Base-by-base conservation (phyloP, 2,113 vertebrate genomes). In the Chinchilla lanigera region DNA sequence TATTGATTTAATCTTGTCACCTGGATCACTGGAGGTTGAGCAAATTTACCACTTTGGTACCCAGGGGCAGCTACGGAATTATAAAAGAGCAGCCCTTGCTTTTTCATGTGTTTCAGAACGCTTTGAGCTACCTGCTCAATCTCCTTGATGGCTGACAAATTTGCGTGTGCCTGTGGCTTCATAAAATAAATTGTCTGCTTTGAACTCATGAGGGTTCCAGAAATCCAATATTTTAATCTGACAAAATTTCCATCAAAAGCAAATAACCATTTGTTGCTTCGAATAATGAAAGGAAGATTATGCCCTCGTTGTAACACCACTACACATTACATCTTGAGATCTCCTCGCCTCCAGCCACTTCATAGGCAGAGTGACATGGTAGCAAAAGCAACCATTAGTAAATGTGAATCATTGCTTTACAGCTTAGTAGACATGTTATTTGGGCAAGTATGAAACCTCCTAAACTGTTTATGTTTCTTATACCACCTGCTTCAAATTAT, bases 171-270 rank as follows among this genome's bases (percentile, higher is more conserved):
- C 61, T 83, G 33, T 30, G n/a, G 50, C 61, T 94, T 95, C 90
- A 86, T 84, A 73, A 96, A 95, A 84, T 54, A 14, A 95, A 96
- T 26, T 61, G 11, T 71, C 50, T 85, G 61, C 90, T 97, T 96
- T 97, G 80, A 96, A 97, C 65, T 94, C 71, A 69, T 47, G 52
- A 19, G 44, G 56, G 41, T 91, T 65, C 73, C 44, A 93, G 73
- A 95, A 97, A 97, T 93, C 19, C 83, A 38, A 35, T 63, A 92
- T 85, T 96, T 95, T 94, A 83, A 95, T 94, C 86, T 90, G 83
- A 47, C 41, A 60, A 78, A 77, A 90, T 89, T 96, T 94, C 71
- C 88, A 86, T 54, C 95, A 91, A 82, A 96, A 95, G n/a, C n/a
- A 97, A 97, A 94, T 89, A 81, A 73, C 17, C 22, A 77, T 93